Evolutionary conservation across 2,888 invertebrate genomes (phyloP).

Genomic region (Ennomos erosarius): DNA sequence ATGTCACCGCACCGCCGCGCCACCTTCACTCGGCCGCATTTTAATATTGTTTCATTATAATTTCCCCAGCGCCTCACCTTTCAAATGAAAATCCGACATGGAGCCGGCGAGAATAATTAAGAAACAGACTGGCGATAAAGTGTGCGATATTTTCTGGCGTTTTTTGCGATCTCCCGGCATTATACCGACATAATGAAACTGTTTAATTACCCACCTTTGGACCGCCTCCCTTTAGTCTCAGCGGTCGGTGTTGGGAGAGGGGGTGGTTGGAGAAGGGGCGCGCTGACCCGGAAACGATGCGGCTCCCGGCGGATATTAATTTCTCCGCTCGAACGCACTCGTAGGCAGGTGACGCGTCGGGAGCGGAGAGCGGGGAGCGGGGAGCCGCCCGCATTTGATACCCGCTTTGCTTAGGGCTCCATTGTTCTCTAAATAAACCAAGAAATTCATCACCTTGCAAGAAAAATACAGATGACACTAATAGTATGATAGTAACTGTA

Average conservation of each 20-base stretch:
- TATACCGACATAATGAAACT: conserved; percentile 59
- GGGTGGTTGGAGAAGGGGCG: conserved; percentile 30
- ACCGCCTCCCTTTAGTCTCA: conserved; percentile 17
- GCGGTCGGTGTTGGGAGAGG: conserved; percentile 1
- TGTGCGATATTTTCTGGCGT: conserved; percentile 38
- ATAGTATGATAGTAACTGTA: neutral
- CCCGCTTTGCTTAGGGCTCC: conserved; percentile 20
- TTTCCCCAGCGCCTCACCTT: conserved; percentile 27
- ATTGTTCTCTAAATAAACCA: conserved; percentile 21
- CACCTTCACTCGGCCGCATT: neutral
- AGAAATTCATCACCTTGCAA: neutral
- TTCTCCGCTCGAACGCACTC: conserved; percentile 66
- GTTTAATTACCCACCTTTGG: conserved; percentile 64
- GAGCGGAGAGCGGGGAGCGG: no score
- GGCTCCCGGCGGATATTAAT: conserved; percentile 70
- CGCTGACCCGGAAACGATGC: conserved; percentile 69
- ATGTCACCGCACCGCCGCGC: neutral
- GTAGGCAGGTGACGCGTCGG: conserved; percentile 45
- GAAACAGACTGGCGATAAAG: conserved; percentile 36
- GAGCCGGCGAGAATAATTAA: conserved; percentile 32
- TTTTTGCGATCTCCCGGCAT: conserved; percentile 48
- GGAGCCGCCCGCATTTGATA: conserved; percentile 11
- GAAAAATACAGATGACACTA: conserved; percentile 7
- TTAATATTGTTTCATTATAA: conserved; percentile 22
- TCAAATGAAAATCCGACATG: conserved; percentile 25